phyloP scores from a whole-genome alignment of 1,140 invertebrate species.

The Dendrolimus kikuchii region DNA sequence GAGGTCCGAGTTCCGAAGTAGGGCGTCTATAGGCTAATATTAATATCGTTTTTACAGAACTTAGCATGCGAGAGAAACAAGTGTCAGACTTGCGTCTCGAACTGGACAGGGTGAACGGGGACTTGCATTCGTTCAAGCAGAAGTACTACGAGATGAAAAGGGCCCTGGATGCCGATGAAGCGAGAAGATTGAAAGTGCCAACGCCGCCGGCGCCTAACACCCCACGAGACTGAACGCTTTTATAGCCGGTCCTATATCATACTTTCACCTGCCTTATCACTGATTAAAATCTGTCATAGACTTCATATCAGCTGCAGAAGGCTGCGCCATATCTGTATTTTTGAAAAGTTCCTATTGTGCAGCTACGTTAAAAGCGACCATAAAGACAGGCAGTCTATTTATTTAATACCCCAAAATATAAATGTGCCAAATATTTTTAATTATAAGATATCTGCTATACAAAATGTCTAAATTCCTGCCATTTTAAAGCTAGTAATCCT shows the following conservation, averaged over 20 bases:
- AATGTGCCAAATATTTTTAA: no score
- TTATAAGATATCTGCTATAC: no score
- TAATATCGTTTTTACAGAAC: constrained; percentile 27
- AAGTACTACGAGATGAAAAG: constrained; percentile 58
- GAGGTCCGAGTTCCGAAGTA: neutral
- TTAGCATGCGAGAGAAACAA: constrained; percentile 62
- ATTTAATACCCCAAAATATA: no score
- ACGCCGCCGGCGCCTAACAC: constrained; percentile 16
- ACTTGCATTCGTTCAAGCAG: constrained; percentile 45
- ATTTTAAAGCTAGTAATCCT: no score
- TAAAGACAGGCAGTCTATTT: no score
- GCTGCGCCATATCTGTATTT: no score
- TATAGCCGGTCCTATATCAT: neutral
- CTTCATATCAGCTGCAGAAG: no score
- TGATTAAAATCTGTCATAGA: no score
- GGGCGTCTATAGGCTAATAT: neutral
- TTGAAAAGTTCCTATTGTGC: no score
- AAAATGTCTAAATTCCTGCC: no score
- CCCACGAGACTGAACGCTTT: neutral
- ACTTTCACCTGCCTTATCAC: neutral
- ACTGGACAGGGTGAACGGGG: constrained; percentile 35
- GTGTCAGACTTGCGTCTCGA: constrained; percentile 47
- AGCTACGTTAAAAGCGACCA: no score
- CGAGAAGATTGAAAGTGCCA: constrained; percentile 34
- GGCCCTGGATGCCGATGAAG: constrained; percentile 53